These are phyloP conservation scores for Taenaris catops DNA, from an alignment of 2,888 invertebrate genomes.

Conservation along the genomic window DNA sequence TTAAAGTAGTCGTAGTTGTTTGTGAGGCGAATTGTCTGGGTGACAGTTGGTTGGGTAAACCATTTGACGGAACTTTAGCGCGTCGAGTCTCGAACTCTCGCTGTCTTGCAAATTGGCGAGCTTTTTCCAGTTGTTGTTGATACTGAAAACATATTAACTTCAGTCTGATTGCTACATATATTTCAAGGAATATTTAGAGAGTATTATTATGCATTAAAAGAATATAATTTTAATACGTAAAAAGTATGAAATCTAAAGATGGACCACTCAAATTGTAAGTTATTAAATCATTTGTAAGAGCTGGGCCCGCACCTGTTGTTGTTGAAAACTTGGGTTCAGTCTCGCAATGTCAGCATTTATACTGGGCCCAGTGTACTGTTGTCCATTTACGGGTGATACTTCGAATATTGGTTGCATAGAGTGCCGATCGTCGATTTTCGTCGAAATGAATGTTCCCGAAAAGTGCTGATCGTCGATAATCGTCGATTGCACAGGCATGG, in stretches of 20 bases:
- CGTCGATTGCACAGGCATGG: no score
- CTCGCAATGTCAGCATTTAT: constrained; percentile 51
- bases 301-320: constrained; percentile 58
- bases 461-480: no score
- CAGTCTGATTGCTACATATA: no score
- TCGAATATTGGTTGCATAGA: constrained; percentile 57
- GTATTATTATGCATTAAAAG: no score
- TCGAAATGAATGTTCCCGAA: no score
- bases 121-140: constrained; percentile 54
- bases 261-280: no score
- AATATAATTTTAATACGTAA: no score
- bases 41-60: constrained; percentile 37
- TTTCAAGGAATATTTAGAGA: no score
- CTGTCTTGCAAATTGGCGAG: constrained; percentile 55
- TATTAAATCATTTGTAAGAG: no score
- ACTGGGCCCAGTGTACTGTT: constrained; percentile 52
- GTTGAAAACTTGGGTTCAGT: constrained; percentile 48
- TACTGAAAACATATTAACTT: no score
- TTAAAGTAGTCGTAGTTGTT: constrained; percentile 36
- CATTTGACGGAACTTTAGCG: constrained; percentile 32
- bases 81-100: constrained; percentile 41
- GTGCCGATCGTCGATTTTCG: no score
- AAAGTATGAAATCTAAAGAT: no score
- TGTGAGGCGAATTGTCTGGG: constrained; percentile 50
- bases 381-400: constrained; percentile 57